These are phyloP conservation scores for Conus betulinus DNA, from an alignment of 1,140 invertebrate genomes.

Conservation along the genomic window DNA sequence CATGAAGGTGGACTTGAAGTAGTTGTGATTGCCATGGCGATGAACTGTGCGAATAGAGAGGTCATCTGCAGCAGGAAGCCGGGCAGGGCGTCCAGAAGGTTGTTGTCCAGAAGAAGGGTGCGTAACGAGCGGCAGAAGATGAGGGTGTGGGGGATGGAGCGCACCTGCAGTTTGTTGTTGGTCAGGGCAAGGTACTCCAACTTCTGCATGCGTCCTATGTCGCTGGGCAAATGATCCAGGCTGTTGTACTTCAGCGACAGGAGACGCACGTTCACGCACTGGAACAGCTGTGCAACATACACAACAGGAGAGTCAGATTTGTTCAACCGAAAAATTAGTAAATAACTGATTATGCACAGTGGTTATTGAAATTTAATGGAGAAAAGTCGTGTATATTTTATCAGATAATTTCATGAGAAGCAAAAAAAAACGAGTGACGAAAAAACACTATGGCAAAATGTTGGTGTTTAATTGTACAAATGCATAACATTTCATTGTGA, in stretches of 20 bases:
- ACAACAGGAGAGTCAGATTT: background rate
- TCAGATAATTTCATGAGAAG: too few species aligned
- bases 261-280: constrained; percentile 73
- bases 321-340: too few species aligned
- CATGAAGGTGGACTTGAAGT: constrained; percentile 79
- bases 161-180: constrained; percentile 77
- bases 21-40: constrained; percentile 79
- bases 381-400: too few species aligned
- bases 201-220: constrained; percentile 76
- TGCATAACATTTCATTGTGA: too few species aligned
- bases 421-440: too few species aligned
- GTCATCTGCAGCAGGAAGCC: constrained; percentile 76
- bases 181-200: constrained; percentile 77
- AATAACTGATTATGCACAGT: too few species aligned
- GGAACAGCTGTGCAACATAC: constrained; percentile 74
- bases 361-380: too few species aligned
- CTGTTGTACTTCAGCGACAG: constrained; percentile 78
- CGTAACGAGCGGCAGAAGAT: constrained; percentile 74
- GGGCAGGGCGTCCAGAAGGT: constrained; percentile 78
- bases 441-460: too few species aligned
- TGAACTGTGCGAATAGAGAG: constrained; percentile 76
- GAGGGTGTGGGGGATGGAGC: constrained; percentile 77
- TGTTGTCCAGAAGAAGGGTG: constrained; percentile 76
- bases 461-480: too few species aligned
- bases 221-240: constrained; percentile 75